Percentiles rank a stretch among this genome's conserved stretches.
phyloP scores from a whole-genome alignment of 2,113 vertebrate genomes.

The Callithrix jacchus region DNA sequence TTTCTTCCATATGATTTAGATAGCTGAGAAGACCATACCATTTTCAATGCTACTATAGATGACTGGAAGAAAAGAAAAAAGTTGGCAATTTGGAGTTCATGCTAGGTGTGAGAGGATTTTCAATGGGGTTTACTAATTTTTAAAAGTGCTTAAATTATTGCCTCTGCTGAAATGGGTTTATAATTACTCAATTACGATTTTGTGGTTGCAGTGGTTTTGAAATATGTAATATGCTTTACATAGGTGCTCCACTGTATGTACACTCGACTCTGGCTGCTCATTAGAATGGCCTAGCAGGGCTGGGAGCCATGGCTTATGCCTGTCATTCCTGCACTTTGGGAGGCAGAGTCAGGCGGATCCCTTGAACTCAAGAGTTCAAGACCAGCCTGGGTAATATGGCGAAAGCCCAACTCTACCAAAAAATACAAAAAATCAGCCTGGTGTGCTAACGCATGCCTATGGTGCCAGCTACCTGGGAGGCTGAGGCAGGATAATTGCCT shows the following conservation, averaged over 20 bases:
- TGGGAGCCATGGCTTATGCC: too few relatives aligned
- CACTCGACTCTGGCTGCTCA: background rate
- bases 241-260: background rate
- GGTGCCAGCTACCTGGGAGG: too few relatives aligned
- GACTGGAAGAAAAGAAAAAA: background rate
- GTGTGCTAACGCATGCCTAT: too few relatives aligned
- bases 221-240: background rate
- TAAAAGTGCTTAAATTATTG: background rate
- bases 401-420: too few relatives aligned
- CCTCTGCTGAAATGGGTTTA: background rate
- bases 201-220: background rate
- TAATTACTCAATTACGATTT: background rate
- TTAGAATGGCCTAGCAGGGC: background rate
- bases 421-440: too few relatives aligned
- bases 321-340: too few relatives aligned
- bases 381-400: too few relatives aligned
- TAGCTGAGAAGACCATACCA: background rate
- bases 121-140: background rate
- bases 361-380: too few relatives aligned
- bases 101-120: background rate
- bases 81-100: background rate
- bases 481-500: too few relatives aligned
- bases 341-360: too few relatives aligned
- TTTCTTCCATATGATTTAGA: background rate
- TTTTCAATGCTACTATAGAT: background rate